Conservation (phyloP, 2,113 vertebrate genomes). For the Pituophis catenifer region DNA sequence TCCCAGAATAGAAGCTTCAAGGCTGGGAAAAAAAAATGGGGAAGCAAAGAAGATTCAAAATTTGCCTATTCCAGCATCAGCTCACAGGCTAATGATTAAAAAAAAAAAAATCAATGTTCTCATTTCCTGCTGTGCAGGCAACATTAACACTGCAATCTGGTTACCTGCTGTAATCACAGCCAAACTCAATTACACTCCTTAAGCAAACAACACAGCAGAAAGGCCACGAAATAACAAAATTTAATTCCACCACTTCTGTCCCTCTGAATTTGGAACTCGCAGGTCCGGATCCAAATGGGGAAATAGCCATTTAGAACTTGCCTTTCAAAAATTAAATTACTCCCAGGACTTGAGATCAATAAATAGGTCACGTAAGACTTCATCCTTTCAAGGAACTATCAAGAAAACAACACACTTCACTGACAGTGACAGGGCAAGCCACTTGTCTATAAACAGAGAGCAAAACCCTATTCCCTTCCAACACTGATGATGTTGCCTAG, state of each 20-base stretch:
- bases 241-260: neutral
- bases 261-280: neutral
- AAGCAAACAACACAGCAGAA: neutral
- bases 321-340: neutral
- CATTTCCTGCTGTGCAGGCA: neutral
- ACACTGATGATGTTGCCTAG: neutral
- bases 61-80: neutral
- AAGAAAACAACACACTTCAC: too few species aligned
- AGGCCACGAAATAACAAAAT: neutral
- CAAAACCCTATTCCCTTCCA: neutral
- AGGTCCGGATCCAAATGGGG: neutral
- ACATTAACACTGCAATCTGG: neutral
- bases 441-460: neutral
- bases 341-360: neutral
- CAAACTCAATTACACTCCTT: conserved; percentile 3
- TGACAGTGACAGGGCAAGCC: neutral
- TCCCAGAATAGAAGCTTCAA: conserved; percentile 18
- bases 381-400: neutral
- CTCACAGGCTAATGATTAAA: neutral
- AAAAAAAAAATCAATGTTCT: neutral
- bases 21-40: neutral
- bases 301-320: neutral
- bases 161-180: neutral
- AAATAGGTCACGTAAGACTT: neutral
- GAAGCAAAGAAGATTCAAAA: neutral